Conservation (phyloP, 2,888 invertebrate genomes). For the Ctenicera cuprea region DNA sequence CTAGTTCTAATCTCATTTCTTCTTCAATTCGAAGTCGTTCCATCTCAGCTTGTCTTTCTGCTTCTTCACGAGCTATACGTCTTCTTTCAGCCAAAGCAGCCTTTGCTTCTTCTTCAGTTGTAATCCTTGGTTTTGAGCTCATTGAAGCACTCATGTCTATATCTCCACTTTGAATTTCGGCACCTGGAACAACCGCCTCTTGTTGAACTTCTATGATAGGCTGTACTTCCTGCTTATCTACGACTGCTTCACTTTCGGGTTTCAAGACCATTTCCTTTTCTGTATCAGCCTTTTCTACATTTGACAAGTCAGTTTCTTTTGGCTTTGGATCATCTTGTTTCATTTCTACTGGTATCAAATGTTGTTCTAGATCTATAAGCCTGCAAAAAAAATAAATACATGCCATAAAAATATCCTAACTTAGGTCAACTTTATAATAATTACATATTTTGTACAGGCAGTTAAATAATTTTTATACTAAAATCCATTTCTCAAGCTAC, state of each 20-base stretch:
- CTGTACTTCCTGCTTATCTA: slow-evolving; percentile 16
- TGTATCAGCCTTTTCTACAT: slow-evolving; percentile 43
- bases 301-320: slow-evolving; percentile 26
- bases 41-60: slow-evolving; percentile 91
- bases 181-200: neutral
- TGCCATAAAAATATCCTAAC: too few species aligned
- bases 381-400: slow-evolving; percentile 26
- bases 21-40: slow-evolving; percentile 85
- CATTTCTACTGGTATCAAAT: slow-evolving; percentile 39
- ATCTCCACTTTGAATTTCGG: slow-evolving; percentile 51
- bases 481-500: too few species aligned
- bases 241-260: slow-evolving; percentile 9
- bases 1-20: slow-evolving; percentile 83
- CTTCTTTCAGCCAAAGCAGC: slow-evolving; percentile 94
- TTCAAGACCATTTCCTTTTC: slow-evolving; percentile 33
- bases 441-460: too few species aligned
- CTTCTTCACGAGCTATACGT: slow-evolving; percentile 91
- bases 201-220: slow-evolving; percentile 52
- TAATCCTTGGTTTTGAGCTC: slow-evolving; percentile 82
- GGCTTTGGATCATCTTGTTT: slow-evolving; percentile 44
- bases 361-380: slow-evolving; percentile 37
- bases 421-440: too few species aligned
- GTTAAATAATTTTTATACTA: too few species aligned
- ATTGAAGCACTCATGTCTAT: slow-evolving; percentile 77
- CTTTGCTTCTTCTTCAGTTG: slow-evolving; percentile 94